Percentiles rank a stretch among this genome's conserved stretches.
Evolutionary conservation across 2,797 vertebrate species (phyloP).

Genomic region (Anabacerthia variegaticeps): DNA sequence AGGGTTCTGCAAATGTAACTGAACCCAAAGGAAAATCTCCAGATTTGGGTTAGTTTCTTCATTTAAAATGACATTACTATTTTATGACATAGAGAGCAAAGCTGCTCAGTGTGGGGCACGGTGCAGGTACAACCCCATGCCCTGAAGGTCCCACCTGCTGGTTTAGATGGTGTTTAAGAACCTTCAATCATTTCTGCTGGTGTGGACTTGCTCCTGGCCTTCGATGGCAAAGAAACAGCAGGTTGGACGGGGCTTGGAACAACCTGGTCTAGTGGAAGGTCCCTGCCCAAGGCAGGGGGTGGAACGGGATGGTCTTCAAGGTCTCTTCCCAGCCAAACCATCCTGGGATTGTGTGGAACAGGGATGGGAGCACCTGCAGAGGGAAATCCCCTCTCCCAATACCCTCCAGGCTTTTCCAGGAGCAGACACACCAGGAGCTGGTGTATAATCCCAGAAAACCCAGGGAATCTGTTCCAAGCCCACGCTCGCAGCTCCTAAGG

Average conservation of each 20-base stretch:
- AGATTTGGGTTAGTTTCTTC: background rate
- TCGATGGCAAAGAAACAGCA: background rate
- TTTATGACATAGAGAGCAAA: background rate
- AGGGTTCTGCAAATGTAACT: background rate
- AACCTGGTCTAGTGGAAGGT: background rate
- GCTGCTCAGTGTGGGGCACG: accelerated
- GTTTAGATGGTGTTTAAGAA: background rate
- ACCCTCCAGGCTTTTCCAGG: background rate
- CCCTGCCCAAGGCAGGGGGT: background rate
- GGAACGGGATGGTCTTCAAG: background rate
- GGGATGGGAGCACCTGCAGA: background rate
- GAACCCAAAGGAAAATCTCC: background rate
- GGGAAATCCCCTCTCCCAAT: background rate
- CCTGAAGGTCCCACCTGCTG: background rate
- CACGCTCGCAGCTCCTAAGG: accelerated
- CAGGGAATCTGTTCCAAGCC: background rate
- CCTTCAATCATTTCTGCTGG: background rate
- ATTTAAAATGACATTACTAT: background rate
- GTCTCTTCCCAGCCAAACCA: background rate
- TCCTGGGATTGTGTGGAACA: accelerated
- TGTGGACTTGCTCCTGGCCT: background rate
- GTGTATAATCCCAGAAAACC: background rate
- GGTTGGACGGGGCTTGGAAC: background rate
- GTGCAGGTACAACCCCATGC: background rate
- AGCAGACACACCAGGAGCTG: background rate